Evolutionary conservation across 2,113 vertebrate species (phyloP).

Genomic region (Bos javanicus): DNA sequence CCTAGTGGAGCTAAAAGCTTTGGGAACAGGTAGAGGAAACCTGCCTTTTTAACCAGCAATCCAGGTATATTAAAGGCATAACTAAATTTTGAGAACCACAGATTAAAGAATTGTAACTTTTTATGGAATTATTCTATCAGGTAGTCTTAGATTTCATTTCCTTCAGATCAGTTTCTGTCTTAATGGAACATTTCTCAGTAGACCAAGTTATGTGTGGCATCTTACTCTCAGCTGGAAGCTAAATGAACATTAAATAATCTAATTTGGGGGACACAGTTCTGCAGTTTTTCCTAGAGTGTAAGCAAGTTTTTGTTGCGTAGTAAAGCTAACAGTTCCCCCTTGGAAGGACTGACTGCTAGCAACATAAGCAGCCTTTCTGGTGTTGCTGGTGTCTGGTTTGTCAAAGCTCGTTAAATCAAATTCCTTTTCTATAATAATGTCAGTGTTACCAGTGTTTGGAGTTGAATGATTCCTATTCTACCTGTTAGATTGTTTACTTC

Average conservation of each 20-base stretch:
- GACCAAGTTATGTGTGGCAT: not conserved
- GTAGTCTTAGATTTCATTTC: not conserved
- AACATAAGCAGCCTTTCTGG: not conserved
- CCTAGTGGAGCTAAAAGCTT: not conserved
- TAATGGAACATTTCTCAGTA: not conserved
- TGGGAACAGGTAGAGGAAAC: not conserved
- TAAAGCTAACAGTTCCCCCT: not conserved
- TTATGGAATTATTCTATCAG: not conserved
- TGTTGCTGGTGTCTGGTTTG: not conserved
- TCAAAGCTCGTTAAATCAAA: not conserved
- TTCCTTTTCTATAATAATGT: not conserved
- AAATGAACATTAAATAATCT: not conserved
- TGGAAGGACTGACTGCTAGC: not conserved
- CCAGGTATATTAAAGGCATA: not conserved
- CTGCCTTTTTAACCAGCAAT: not conserved
- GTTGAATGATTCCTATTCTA: not conserved
- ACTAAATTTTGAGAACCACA: not conserved
- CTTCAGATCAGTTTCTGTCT: not conserved
- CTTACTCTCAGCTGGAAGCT: not conserved
- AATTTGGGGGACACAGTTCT: not conserved
- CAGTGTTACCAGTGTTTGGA: not conserved
- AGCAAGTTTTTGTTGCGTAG: not conserved
- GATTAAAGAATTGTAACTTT: not conserved
- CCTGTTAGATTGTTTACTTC: not conserved
- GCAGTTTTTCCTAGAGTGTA: not conserved